phyloP scores from a whole-genome alignment of 2,113 vertebrate genomes.

The Alligator mississippiensis region DNA sequence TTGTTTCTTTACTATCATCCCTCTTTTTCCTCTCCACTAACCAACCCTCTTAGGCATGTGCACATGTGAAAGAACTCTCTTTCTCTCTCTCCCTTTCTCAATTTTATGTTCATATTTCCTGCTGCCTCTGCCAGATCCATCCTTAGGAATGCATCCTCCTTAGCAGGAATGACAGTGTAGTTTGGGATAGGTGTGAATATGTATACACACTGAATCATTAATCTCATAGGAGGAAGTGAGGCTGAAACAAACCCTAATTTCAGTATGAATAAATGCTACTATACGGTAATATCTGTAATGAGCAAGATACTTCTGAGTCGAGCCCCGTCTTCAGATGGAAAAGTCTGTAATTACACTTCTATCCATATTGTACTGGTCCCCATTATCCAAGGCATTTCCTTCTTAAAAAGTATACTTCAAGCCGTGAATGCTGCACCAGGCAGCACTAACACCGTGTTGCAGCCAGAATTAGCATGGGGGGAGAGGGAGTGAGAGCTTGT shows the following conservation, averaged over 20 bases:
- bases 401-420: accelerated
- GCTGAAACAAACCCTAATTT: background rate
- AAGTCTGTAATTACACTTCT: background rate
- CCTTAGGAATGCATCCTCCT: background rate
- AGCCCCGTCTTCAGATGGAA: background rate
- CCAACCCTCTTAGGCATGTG: background rate
- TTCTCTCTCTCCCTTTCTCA: background rate
- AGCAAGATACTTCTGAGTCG: background rate
- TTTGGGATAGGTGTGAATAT: background rate
- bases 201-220: background rate
- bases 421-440: background rate
- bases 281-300: background rate
- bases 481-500: no score
- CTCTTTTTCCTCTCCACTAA: background rate
- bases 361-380: background rate
- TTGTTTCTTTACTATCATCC: background rate
- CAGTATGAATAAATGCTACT: background rate
- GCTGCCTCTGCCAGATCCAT: background rate
- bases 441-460: background rate
- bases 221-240: background rate
- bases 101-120: background rate
- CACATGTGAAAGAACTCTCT: background rate
- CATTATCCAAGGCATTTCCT: background rate
- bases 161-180: background rate
- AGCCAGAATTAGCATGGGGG: no score